Evolutionary conservation across 2,113 vertebrate genomes (phyloP), one percentile per base, ranked within the genome.

Genomic region (Oreamnos americanus): DNA sequence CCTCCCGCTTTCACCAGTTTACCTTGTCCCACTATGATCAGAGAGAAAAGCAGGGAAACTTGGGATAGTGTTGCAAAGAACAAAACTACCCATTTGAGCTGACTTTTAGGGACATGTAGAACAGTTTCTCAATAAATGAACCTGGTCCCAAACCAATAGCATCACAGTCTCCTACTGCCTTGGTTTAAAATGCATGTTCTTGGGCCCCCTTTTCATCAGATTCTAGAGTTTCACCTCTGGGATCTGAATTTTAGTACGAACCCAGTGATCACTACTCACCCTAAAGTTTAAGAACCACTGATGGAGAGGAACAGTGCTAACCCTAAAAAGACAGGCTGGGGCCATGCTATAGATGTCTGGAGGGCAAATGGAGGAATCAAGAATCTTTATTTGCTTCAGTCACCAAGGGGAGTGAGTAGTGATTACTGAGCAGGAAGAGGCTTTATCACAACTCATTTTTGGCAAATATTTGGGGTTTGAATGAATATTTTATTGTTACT

Each of bases 381-480:
- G 33, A n/a, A 15, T 51, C 14, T 8, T 47, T 30, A 7, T 36
- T 81, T 71, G 14, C n/a, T 17, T 86, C n/a, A 1, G 47, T 49
- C 5, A 6, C 57, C 53, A n/a, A 33, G n/a, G n/a, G 74, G 33
- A 94, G 21, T 10, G 30, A 17, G 23, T 8, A 49, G 62, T 84
- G 36, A 43, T 88, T 17, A 64, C 5, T 25, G 30, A 82, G 6
- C 30, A 49, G 19, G 53, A 33, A 67, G 16, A 45, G 21, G 12
- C 39, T 83, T 85, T 45, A 19, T 85, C 58, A 82, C n/a, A 71
- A 30, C 15, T 49, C 9, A 17, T 49, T 78, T 84, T 39, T 2
- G 78, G 33, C 53, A 91, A 67, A 60, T 93, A 93, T 96, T 82
- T 98, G 78, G 36, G 51, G 26, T 57, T 79, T n/a, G 33, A 49